These are phyloP conservation scores for Pammene fasciana DNA, from an alignment of 2,888 invertebrate species.

Conservation along the genomic window DNA sequence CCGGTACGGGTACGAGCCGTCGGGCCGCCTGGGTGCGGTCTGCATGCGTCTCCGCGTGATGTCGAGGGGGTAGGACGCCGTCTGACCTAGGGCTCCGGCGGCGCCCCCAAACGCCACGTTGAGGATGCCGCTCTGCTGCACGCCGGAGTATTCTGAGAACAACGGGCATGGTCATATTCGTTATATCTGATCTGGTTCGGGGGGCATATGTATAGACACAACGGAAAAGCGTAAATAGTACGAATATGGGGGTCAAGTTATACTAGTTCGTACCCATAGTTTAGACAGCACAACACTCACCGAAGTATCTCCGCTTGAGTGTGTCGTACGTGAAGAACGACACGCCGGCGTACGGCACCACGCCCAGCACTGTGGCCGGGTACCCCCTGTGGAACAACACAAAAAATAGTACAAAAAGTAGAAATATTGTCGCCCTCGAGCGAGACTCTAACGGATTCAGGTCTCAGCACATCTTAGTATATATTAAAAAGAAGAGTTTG, in stretches of 20 bases:
- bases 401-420: background rate
- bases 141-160: slow-evolving; percentile 55
- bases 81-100: slow-evolving; percentile 97
- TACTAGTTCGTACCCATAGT: too few relatives aligned
- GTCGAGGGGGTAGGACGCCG: slow-evolving; percentile 97
- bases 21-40: slow-evolving; percentile 77
- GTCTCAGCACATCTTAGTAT: too few relatives aligned
- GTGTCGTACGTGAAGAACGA: slow-evolving; percentile 99
- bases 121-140: slow-evolving; percentile 78
- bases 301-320: slow-evolving; percentile 90
- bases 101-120: slow-evolving; percentile 93
- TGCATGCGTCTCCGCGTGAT: slow-evolving; percentile 90
- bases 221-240: too few relatives aligned
- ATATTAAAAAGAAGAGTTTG: too few relatives aligned
- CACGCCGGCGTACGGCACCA: slow-evolving; percentile 97
- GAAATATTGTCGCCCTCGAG: too few relatives aligned
- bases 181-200: too few relatives aligned
- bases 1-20: slow-evolving; percentile 80
- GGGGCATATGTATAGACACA: too few relatives aligned
- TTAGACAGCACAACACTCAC: slow-evolving; percentile 75
- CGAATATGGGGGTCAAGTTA: too few relatives aligned
- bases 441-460: too few relatives aligned
- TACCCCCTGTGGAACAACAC: slow-evolving; percentile 85
- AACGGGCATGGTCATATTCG: too few relatives aligned
- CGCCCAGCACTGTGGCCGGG: slow-evolving; percentile 95